Evolutionary conservation across 2,113 vertebrate species (phyloP), one percentile per base, ranked within the genome.

Genomic region (Elaphurus davidianus): DNA sequence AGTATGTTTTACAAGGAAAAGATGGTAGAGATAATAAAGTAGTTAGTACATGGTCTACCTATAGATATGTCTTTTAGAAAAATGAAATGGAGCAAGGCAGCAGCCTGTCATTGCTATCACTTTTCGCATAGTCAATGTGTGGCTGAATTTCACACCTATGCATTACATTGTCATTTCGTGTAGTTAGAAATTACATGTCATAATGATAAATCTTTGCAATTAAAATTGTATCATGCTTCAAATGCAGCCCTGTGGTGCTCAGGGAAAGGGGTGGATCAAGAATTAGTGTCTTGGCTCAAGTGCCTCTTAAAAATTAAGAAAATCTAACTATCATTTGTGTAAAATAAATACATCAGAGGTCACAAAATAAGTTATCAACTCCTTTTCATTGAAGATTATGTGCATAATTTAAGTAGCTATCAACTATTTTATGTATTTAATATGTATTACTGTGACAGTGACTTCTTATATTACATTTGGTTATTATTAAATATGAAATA

Each of bases 111-210:
- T 47, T 84, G 28, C 33, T 83, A 6, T 62, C 81, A 81, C 10
- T 45, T 28, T 88, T 91, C 91, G 40, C 33, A 13, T 33, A 30
- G 19, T 84, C 52, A 85, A n/a, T 94, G 45, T 89, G 91, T 87
- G 36, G 23, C 43, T 94, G 36, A 62, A 47, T 28, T 91, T 86
- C 86, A 95, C 23, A 87, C 74, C 83, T 87, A 59, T 97, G 95
- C 71, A 52, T 97, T 95, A 55, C 50, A 45, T 55, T 96, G 96
- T 97, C 93, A 90, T 87, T 87, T 91, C 90, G 79, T 97, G 96
- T 96, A 96, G 74, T 97, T 97, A 98, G 97, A 98, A 98, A 98
- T 98, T 98, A 88, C 90, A 90, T 98, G 96, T 95, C 97, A 97
- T 96, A 90, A 90, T 98, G 98, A 98, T 96, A 97, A 92, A 97